phyloP scores from a whole-genome alignment of 2,888 invertebrate genomes.

The Chelonus formosanus region DNA sequence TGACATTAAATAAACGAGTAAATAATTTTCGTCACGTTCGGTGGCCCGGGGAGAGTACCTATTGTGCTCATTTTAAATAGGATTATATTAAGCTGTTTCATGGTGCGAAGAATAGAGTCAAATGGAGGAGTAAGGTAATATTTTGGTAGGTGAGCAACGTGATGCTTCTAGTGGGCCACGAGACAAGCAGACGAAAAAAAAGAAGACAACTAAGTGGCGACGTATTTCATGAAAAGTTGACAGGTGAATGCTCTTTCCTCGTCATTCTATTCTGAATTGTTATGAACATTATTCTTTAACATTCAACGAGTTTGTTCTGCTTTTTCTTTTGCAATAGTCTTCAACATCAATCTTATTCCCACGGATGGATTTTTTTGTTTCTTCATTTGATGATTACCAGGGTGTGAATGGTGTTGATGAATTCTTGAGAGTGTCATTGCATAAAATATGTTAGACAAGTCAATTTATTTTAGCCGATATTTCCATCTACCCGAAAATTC shows the following conservation, averaged over 20 bases:
- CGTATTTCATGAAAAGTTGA: conserved; percentile 48
- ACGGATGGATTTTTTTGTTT: conserved; percentile 4
- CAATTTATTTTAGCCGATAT: conserved; percentile 65
- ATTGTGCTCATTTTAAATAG: conserved; percentile 56
- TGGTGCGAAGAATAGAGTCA: conserved; percentile 60
- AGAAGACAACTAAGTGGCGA: conserved; percentile 26
- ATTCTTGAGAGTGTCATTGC: conserved; percentile 4
- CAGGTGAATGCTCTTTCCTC: conserved; percentile 58
- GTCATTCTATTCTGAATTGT: conserved; percentile 18
- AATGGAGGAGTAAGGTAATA: conserved; percentile 60
- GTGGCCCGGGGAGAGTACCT: conserved; percentile 45
- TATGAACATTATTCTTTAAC: conserved; percentile 12
- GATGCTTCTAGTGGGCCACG: conserved; percentile 47
- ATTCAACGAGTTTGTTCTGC: conserved; percentile 6
- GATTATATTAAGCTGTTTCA: conserved; percentile 65
- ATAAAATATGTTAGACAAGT: conserved; percentile 37
- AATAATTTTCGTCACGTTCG: conserved; percentile 64
- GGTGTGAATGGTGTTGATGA: not conserved
- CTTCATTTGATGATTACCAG: not conserved
- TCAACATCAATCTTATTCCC: not conserved
- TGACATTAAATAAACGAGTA: conserved; percentile 62
- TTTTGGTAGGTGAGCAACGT: conserved; percentile 61
- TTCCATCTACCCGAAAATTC: conserved; percentile 60
- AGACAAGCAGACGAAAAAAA: conserved; percentile 34
- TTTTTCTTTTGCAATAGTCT: not conserved